These are phyloP conservation scores for Holothuria glaberrima DNA, from an alignment of 35 echinoderm and acorn worm genomes.

Conservation along the genomic window DNA sequence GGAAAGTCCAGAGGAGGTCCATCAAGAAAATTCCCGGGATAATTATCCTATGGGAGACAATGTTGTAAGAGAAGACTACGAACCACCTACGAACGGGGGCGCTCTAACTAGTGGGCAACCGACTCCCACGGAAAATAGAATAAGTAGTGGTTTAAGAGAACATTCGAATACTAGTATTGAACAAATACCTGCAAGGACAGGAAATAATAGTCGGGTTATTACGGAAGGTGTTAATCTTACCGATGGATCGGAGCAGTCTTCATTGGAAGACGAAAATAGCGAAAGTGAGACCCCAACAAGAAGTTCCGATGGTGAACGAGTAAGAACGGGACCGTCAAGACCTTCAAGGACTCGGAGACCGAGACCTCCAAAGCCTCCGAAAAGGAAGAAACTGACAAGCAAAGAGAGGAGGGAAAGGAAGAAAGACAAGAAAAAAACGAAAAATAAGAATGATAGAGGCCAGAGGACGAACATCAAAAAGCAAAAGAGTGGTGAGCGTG, in stretches of 20 bases:
- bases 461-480: constrained; percentile 22
- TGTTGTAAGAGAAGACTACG: constrained; percentile 23
- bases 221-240: constrained; percentile 4
- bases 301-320: background rate
- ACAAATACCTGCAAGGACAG: background rate
- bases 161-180: background rate
- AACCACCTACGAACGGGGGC: constrained; percentile 10
- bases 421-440: background rate
- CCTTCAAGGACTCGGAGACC: background rate
- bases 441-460: background rate
- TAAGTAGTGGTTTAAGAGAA: constrained; percentile 13
- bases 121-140: constrained; percentile 37
- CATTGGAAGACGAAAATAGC: constrained; percentile 19
- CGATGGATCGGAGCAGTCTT: constrained; percentile 20
- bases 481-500: background rate
- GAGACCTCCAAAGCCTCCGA: constrained; percentile 9
- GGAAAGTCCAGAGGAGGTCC: too few relatives aligned
- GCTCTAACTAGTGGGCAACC: constrained; percentile 43
- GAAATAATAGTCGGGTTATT: background rate
- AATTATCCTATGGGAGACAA: background rate
- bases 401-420: constrained; percentile 23
- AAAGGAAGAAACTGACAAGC: background rate
- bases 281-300: constrained; percentile 25
- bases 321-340: background rate
- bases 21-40: background rate